phyloP scores from a whole-genome alignment of 1,140 invertebrate genomes.

The Mesaphorura yosii region DNA sequence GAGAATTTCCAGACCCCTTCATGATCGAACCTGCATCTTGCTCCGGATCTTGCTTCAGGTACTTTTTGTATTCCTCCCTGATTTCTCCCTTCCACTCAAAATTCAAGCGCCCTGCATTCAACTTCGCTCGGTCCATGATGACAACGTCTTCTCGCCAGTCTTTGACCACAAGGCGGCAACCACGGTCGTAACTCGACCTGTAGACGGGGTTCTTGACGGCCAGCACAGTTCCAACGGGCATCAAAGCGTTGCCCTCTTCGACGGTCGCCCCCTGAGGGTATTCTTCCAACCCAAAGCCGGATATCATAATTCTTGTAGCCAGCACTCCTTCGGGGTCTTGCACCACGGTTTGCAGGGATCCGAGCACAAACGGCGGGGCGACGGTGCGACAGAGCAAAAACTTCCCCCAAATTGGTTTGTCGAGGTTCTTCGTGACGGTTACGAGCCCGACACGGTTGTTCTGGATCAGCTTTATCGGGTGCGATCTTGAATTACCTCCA shows the following conservation, averaged over 20 bases:
- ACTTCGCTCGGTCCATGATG: not conserved
- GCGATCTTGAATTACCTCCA: no score
- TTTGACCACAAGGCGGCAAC: not conserved
- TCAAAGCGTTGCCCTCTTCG: not conserved
- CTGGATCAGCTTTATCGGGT: not conserved
- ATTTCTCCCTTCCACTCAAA: not conserved
- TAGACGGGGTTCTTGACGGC: slow-evolving; percentile 11
- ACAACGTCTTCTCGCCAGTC: not conserved
- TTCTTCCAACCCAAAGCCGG: not conserved
- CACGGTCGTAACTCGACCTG: no score
- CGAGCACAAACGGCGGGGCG: slow-evolving; percentile 2
- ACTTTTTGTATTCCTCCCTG: not conserved
- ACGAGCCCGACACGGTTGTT: not conserved
- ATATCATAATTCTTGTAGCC: slow-evolving; percentile 55
- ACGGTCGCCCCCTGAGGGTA: no score
- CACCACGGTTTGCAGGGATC: not conserved
- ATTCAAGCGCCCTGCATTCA: not conserved
- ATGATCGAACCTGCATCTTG: no score
- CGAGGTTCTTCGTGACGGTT: not conserved
- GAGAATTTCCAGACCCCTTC: no score
- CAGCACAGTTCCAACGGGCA: slow-evolving; percentile 6
- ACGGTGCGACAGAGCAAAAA: slow-evolving; percentile 11
- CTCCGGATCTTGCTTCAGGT: no score
- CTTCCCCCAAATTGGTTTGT: not conserved
- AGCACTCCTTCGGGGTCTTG: slow-evolving; percentile 44